Evolutionary conservation across 2,113 vertebrate species (phyloP), one percentile per base, ranked within the genome.

Genomic region (Engystomops pustulosus): DNA sequence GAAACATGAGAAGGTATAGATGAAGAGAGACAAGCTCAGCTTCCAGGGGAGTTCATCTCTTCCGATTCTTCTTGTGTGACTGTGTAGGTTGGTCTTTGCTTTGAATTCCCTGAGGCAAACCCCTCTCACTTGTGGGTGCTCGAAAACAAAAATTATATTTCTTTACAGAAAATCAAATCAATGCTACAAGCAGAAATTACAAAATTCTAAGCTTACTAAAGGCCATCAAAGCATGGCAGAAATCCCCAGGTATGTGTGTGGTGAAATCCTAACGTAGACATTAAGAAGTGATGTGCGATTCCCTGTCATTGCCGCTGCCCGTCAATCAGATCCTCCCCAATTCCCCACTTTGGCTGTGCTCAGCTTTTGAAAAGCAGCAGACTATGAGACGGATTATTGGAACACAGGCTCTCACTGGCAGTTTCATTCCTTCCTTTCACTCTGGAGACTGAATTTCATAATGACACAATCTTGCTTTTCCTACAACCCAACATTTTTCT

Each of bases 161-260:
- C 87, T 87, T 62, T 0, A 32, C 81, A 86, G 51, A 41, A 44
- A 85, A 88, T 86, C 87, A 53, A 86, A 83, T 76, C 30, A 79
- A 69, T 88, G 88, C 41, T 74, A 87, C 86, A 85, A 67, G 47
- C 65, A 90, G 87, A 3, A 84, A 84, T 65, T 1, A 79, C 85
- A 8, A 72, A 85, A 88, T 89, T 55, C 5, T 71, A 30, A 78
- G 88, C 88, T 27, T 84, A 82, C 89, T 87, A 58, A 75, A 83
- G 86, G 85, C 82, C 81, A 85, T 81, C 0, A 83, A 87, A 88
- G 91, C 89, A 0, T 76, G 83, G 87, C 68, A 1, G 58, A 20
- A 41, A 0, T 0, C 80, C 85, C 85, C 18, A 49, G 80, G 51
- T 45, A 71, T 67, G 32, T 27, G 25, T 58, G 27, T 83, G 51